Evolutionary conservation across 2,797 vertebrate species (phyloP).

Genomic region (Percopsis omiscomaycus): DNA sequence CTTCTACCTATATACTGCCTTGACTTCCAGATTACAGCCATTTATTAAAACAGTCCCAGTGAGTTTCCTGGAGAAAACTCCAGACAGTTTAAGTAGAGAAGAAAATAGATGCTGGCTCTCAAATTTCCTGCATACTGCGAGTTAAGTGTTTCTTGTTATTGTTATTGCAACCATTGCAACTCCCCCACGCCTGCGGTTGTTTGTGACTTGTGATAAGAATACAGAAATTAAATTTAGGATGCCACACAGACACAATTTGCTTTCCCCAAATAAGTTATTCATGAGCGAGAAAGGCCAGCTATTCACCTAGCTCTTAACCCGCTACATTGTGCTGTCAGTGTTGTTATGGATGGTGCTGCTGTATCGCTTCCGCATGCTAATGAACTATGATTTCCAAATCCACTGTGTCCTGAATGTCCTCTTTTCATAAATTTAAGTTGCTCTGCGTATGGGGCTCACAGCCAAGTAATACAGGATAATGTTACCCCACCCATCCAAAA

Average conservation of each 20-base stretch:
- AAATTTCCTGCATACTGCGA: constrained; percentile 29
- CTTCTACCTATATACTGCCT: constrained; percentile 13
- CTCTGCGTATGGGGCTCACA: background rate
- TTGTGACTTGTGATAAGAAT: constrained; percentile 36
- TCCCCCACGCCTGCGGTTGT: constrained; percentile 30
- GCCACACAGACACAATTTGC: constrained; percentile 27
- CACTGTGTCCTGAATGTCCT: constrained; percentile 22
- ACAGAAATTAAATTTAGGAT: constrained; percentile 32
- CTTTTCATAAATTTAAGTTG: constrained; percentile 1
- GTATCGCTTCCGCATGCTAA: constrained; percentile 51
- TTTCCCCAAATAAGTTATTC: constrained; percentile 54
- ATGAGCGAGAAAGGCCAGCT: constrained; percentile 47
- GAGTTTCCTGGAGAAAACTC: constrained; percentile 5
- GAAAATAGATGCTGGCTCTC: constrained; percentile 31
- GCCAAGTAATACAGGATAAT: background rate
- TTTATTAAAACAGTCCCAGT: constrained; percentile 20
- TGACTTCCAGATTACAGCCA: constrained; percentile 20
- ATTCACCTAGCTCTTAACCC: constrained; percentile 37
- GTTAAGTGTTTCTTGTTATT: constrained; percentile 44
- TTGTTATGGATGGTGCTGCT: constrained; percentile 50
- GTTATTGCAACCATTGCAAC: constrained; percentile 44
- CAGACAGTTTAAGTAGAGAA: constrained; percentile 16
- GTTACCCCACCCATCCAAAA: too few species aligned
- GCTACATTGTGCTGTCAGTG: constrained; percentile 54
- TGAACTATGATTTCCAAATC: constrained; percentile 25